phyloP scores from a whole-genome alignment of 2,888 invertebrate genomes.

The Stegophylla sp. region DNA sequence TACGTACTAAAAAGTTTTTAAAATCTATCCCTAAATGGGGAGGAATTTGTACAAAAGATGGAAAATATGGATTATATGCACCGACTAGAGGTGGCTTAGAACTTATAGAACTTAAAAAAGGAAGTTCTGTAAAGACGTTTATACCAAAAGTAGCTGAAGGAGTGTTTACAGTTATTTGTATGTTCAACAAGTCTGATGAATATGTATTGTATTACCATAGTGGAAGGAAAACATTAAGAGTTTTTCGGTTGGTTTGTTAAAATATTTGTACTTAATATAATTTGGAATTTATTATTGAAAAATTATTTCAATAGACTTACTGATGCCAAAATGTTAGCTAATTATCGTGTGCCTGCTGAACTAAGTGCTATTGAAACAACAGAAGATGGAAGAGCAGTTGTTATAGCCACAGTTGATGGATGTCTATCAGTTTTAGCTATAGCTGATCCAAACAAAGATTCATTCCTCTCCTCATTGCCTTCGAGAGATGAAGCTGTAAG shows the following conservation, averaged over 20 bases:
- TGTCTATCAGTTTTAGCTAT: conserved; percentile 89
- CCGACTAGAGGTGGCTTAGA: conserved; percentile 93
- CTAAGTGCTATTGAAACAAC: conserved; percentile 86
- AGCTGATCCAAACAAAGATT: conserved; percentile 74
- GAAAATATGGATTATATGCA: conserved; percentile 89
- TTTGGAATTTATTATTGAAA: not conserved
- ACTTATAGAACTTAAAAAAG: conserved; percentile 87
- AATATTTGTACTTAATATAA: not conserved
- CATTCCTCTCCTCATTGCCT: conserved; percentile 73
- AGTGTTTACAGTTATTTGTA: conserved; percentile 92
- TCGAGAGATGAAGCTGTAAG: conserved; percentile 74
- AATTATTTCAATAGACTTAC: conserved; percentile 70
- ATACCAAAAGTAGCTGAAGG: conserved; percentile 96
- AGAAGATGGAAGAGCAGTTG: conserved; percentile 80
- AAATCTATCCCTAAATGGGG: conserved; percentile 91
- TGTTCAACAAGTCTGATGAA: conserved; percentile 91
- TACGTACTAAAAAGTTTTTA: conserved; percentile 85
- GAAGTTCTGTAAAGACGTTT: conserved; percentile 84
- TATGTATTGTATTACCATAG: conserved; percentile 97
- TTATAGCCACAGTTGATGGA: conserved; percentile 91
- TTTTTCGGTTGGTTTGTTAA: conserved; percentile 74
- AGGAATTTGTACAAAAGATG: conserved; percentile 84
- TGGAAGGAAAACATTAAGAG: conserved; percentile 89
- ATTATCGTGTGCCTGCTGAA: conserved; percentile 89
- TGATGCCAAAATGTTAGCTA: conserved; percentile 91